Percentiles rank a stretch among this genome's conserved stretches.
phyloP scores from a whole-genome alignment of 2,888 invertebrate species.

The Bruchidius siliquastri region DNA sequence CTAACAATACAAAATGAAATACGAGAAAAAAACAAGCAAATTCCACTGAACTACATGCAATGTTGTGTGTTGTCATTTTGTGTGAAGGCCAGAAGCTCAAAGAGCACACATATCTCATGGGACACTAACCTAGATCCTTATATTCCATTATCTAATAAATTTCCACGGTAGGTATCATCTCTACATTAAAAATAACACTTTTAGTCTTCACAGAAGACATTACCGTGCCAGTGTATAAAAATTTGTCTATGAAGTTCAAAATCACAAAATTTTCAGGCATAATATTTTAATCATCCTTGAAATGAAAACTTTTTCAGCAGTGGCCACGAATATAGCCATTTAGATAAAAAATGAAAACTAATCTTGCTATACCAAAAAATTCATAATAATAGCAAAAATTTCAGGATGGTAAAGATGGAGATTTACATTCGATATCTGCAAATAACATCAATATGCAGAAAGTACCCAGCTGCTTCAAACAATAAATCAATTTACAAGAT shows the following conservation, averaged over 20 bases:
- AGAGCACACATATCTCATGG: conserved; percentile 8
- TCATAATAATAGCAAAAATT: no score
- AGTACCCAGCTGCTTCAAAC: no score
- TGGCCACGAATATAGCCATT: no score
- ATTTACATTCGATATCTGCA: no score
- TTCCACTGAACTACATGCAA: no score
- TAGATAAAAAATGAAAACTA: no score
- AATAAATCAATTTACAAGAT: neutral
- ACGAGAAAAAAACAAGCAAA: no score
- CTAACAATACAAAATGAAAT: no score
- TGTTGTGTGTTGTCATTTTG: neutral
- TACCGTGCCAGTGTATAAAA: conserved; percentile 21
- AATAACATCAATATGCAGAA: no score
- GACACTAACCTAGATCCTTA: conserved; percentile 12
- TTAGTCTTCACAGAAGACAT: conserved; percentile 42
- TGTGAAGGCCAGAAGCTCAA: neutral
- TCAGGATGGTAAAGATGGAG: no score
- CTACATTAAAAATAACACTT: conserved; percentile 17
- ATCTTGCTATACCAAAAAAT: no score
- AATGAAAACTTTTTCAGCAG: no score
- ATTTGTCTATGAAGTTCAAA: conserved; percentile 4
- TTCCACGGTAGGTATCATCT: conserved; percentile 20
- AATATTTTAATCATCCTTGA: neutral
- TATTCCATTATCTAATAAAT: conserved; percentile 16
- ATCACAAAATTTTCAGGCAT: neutral